Base-by-base conservation (phyloP, 2,888 invertebrate genomes). In the Ceriagrion tenellum region DNA sequence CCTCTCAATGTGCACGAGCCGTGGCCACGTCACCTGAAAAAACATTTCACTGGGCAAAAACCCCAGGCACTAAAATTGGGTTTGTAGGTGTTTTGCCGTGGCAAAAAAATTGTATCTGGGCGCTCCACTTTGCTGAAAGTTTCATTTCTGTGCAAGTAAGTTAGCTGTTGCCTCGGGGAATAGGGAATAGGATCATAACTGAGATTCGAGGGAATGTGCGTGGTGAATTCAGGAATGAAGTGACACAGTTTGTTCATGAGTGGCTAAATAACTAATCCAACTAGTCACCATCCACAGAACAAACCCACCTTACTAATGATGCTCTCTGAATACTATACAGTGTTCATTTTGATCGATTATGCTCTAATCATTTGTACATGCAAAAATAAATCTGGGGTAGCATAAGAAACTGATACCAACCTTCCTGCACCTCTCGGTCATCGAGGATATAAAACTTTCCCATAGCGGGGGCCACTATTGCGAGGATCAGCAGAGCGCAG, bases 401-500 rank as follows among this genome's bases (percentile, higher is more conserved):
- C 12, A 26, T 26, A 16, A 2, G n/a, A 93, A 13, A 63, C 4
- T 8, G 13, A 26, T 30, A 69, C 95, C 40, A 47, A 95, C 95
- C 89, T 95, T 89, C 95, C 55, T 95, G 95, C 26, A 95, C 95
- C 63, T 95, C 95, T 20, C 95, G 90, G n/a, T 95, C 95, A 69
- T 96, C 95, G 18, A 95, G 95, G 89, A 95, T 95, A 56, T 93
- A 95, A 47, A 95, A 69, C 0, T 95, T 90, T 35, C 95, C 95
- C 55, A 95, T 91, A 20, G 95, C 95, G 4, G 90, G 95, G 88
- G 95, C 95, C 30, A 95, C 63, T 23, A 93, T 95, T 16, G 95
- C 95, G 23, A 95, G 59, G n/a, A 95, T 56, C 56, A 95, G 89
- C 89, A 95, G 30, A 30, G 95, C 88, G 35, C 95, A 95, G 47